Evolutionary conservation across 2,888 invertebrate genomes (phyloP).

Genomic region (Ormyrus nitidulus): DNA sequence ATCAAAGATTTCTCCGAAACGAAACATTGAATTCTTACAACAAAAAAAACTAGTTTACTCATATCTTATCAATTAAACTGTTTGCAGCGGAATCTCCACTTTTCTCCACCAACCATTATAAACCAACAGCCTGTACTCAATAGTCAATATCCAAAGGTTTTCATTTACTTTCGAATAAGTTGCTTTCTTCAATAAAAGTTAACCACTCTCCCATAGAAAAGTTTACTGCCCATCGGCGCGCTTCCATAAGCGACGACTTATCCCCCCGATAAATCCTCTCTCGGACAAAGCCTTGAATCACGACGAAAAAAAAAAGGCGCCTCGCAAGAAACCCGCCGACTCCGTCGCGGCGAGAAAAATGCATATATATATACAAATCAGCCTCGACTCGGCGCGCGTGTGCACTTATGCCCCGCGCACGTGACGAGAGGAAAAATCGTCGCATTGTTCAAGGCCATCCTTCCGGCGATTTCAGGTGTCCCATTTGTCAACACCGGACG

Average conservation of each 20-base stretch:
- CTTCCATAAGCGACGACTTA: too few relatives aligned
- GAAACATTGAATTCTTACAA: too few relatives aligned
- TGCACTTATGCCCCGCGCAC: not conserved
- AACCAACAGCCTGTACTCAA: not conserved
- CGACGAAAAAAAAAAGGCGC: slow-evolving; percentile 15
- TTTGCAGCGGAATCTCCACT: too few relatives aligned
- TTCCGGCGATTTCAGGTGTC: slow-evolving; percentile 44
- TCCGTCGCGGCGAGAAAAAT: slow-evolving; percentile 5
- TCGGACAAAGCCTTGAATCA: slow-evolving; percentile 15
- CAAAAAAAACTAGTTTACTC: too few relatives aligned
- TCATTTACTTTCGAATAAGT: too few relatives aligned
- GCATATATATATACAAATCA: not conserved
- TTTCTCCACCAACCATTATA: too few relatives aligned
- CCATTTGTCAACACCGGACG: slow-evolving; percentile 23
- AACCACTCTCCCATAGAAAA: not conserved
- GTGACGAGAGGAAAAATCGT: slow-evolving; percentile 35
- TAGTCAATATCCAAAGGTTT: too few relatives aligned
- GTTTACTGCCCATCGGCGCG: too few relatives aligned
- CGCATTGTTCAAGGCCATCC: slow-evolving; percentile 44
- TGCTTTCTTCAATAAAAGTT: too few relatives aligned
- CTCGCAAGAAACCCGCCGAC: not conserved
- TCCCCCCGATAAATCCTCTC: too few relatives aligned
- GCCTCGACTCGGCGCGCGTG: not conserved
- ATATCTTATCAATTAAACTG: too few relatives aligned
- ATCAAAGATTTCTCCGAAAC: too few relatives aligned